Evolutionary conservation across 2,113 vertebrate genomes (phyloP).

Genomic region (Thunnus maccoyii): DNA sequence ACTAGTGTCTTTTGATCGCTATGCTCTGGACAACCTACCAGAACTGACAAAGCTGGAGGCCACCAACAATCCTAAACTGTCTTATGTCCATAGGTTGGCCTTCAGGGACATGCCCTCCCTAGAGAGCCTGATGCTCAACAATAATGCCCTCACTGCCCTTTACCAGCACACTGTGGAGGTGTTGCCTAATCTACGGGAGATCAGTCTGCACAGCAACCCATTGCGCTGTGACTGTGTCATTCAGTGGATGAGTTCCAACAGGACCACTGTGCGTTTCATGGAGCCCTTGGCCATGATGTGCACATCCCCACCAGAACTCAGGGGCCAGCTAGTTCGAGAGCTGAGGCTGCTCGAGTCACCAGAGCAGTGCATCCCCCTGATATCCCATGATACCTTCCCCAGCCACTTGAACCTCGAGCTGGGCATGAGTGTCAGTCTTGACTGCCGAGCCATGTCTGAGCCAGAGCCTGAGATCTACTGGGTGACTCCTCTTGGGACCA

Average conservation of each 20-base stretch:
- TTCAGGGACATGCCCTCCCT: constrained; percentile 95
- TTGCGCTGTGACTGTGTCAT: constrained; percentile 96
- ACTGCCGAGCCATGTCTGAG: constrained; percentile 97
- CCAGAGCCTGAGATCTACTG: constrained; percentile 98
- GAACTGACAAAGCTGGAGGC: constrained; percentile 98
- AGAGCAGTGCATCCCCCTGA: constrained; percentile 95
- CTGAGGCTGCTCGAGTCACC: constrained; percentile 86
- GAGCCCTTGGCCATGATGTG: constrained; percentile 97
- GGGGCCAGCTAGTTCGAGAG: constrained; percentile 91
- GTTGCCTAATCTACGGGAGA: constrained; percentile 94
- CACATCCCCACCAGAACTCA: constrained; percentile 90
- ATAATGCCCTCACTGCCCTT: constrained; percentile 94
- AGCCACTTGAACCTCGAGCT: constrained; percentile 90
- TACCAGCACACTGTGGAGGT: constrained; percentile 93
- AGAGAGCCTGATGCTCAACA: constrained; percentile 98
- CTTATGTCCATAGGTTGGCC: constrained; percentile 92
- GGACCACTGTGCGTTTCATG: constrained; percentile 96
- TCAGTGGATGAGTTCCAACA: constrained; percentile 96
- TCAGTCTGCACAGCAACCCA: constrained; percentile 97
- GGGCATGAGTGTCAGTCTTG: constrained; percentile 89
- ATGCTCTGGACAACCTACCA: constrained; percentile 95
- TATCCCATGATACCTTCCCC: constrained; percentile 93
- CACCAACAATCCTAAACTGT: constrained; percentile 97
- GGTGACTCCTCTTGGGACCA: constrained; percentile 94
- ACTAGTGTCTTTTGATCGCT: constrained; percentile 93